Evolutionary conservation across 2,797 vertebrate genomes (phyloP).

Genomic region (Lacerta bilineata): DNA sequence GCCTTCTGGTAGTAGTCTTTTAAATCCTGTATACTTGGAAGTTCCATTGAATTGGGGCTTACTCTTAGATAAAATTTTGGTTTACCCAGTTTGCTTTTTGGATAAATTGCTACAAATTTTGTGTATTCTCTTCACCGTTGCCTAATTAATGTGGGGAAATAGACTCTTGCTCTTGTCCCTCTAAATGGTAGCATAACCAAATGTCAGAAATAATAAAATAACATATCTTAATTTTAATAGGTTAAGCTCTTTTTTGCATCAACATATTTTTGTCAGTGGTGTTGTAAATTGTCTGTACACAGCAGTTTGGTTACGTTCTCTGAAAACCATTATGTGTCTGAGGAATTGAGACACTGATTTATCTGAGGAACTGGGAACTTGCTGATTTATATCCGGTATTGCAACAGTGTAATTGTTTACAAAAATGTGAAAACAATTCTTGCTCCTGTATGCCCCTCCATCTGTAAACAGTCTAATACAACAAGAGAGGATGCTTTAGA

Average conservation of each 20-base stretch:
- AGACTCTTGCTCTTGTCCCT: not conserved
- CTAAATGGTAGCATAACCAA: not conserved
- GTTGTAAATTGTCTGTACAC: not conserved
- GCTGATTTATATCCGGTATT: not conserved
- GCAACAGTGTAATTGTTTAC: conserved; percentile 40
- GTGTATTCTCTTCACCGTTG: not conserved
- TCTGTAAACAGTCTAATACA: conserved; percentile 30
- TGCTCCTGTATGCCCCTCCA: not conserved
- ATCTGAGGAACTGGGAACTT: not conserved
- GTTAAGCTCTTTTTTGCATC: not conserved
- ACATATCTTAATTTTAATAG: not conserved
- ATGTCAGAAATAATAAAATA: conserved; percentile 8
- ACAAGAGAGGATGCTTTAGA: not conserved
- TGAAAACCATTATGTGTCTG: conserved; percentile 22
- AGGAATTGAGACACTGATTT: not conserved
- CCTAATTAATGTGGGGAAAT: not conserved
- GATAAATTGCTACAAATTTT: too few relatives aligned
- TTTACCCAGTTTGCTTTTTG: too few relatives aligned
- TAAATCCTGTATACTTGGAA: not conserved
- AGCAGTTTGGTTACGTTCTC: not conserved
- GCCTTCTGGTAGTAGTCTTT: not conserved
- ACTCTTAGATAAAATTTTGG: too few relatives aligned
- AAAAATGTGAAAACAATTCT: conserved; percentile 9
- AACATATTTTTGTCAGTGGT: not conserved
- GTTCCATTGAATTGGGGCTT: too few relatives aligned